Evolutionary conservation across 2,113 vertebrate genomes (phyloP).

Genomic region (Ptilonorhynchus violaceus): DNA sequence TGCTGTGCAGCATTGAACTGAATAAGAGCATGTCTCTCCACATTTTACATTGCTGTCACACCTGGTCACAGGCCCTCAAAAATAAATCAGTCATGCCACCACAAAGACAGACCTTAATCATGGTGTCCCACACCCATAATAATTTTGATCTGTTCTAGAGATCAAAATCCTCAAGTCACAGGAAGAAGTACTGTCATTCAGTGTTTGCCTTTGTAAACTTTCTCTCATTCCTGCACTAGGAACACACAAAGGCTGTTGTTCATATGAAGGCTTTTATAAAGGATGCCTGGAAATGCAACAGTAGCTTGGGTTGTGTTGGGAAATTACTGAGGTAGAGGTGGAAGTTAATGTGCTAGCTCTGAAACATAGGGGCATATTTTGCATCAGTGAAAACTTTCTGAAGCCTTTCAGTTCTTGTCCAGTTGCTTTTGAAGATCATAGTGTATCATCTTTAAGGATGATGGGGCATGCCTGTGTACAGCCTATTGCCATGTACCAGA

Average conservation of each 20-base stretch:
- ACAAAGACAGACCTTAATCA: neutral
- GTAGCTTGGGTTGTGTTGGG: neutral
- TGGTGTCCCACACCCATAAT: fast-evolving
- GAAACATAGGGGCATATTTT: neutral
- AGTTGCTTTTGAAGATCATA: neutral
- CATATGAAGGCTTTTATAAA: neutral
- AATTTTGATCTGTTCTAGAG: neutral
- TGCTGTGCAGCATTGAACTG: neutral
- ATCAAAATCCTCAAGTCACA: neutral
- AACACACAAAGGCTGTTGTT: neutral
- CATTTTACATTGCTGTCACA: neutral
- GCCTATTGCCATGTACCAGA: neutral
- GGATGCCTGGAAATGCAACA: neutral
- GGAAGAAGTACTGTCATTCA: neutral
- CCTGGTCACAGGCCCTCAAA: neutral
- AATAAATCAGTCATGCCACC: neutral
- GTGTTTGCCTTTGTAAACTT: neutral
- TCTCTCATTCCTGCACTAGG: neutral
- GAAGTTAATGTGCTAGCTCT: neutral
- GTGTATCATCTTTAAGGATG: neutral
- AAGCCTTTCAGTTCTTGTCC: neutral
- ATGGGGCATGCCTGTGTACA: fast-evolving
- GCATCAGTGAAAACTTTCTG: neutral
- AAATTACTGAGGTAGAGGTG: neutral
- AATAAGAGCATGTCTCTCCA: neutral